A percentile compares a stretch with the other conserved stretches of the same genome.
These are phyloP conservation scores for Amorpha juglandis DNA, from an alignment of 2,888 invertebrate genomes.

Conservation along the genomic window DNA sequence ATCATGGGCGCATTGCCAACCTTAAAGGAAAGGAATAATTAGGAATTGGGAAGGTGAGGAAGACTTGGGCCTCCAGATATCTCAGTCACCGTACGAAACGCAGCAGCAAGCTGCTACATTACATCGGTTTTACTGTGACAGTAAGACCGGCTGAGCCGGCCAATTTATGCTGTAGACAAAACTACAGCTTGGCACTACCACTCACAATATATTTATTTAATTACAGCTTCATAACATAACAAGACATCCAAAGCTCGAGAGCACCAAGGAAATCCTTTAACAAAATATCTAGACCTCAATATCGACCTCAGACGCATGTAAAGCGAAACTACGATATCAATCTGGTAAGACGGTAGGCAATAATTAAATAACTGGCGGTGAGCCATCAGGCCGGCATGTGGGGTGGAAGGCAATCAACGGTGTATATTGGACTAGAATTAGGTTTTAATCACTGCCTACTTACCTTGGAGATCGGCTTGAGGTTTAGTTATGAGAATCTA, in stretches of 20 bases:
- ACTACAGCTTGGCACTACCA: too few relatives aligned
- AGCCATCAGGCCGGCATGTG: constrained; percentile 17
- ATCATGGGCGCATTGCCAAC: too few relatives aligned
- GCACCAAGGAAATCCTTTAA: neutral
- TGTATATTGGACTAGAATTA: constrained; percentile 15
- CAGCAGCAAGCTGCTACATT: too few relatives aligned
- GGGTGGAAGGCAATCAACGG: constrained; percentile 21
- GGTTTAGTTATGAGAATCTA: neutral
- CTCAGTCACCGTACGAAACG: too few relatives aligned
- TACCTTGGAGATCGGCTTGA: neutral
- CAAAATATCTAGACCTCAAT: neutral
- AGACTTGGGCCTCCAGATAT: too few relatives aligned
- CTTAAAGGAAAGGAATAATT: too few relatives aligned
- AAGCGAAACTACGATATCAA: constrained; percentile 2
- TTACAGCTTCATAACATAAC: too few relatives aligned
- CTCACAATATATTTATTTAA: too few relatives aligned
- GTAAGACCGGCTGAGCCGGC: too few relatives aligned
- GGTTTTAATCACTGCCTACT: constrained; percentile 15
- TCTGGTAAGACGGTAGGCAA: constrained; percentile 15
- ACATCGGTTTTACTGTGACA: too few relatives aligned
- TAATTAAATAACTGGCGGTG: constrained; percentile 12
- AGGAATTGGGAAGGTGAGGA: too few relatives aligned
- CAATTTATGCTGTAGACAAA: too few relatives aligned
- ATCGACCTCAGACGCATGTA: neutral
- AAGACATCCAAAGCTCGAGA: neutral